Percentiles rank a stretch among this genome's conserved stretches.
Evolutionary conservation across 2,113 vertebrate genomes (phyloP).

Genomic region (Gymnorhina tibicen): DNA sequence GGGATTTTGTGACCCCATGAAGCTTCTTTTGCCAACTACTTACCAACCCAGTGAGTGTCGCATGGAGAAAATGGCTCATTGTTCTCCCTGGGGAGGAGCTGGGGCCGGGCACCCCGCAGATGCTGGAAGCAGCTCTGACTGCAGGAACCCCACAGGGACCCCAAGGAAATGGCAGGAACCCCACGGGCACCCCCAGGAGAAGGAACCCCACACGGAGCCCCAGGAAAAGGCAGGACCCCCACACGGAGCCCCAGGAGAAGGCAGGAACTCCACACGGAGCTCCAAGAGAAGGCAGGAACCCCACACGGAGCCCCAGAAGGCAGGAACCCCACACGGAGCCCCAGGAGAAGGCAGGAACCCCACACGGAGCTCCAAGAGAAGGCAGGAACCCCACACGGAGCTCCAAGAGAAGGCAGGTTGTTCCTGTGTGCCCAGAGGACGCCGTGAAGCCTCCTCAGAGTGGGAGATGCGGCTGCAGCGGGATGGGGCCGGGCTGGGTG

Average conservation of each 20-base stretch:
- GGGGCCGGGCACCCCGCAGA: not conserved
- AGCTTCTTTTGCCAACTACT: not conserved
- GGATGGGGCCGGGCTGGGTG: not conserved
- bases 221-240: not conserved
- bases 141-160: not conserved
- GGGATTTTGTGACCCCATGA: not conserved
- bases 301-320: not conserved
- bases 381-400: not conserved
- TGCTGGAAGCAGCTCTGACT: not conserved
- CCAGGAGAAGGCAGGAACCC: not conserved
- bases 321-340: not conserved
- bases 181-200: accelerated
- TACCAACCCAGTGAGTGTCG: accelerated
- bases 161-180: not conserved
- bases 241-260: not conserved
- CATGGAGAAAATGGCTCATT: not conserved
- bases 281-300: not conserved
- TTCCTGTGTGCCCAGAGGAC: not conserved
- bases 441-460: not conserved
- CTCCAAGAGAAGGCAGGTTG: not conserved
- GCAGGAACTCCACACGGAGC: not conserved
- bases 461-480: not conserved
- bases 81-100: not conserved
- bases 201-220: not conserved
- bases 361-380: too few relatives aligned